phyloP scores from a whole-genome alignment of 2,797 vertebrate species.

The Kryptolebias ocellatus region DNA sequence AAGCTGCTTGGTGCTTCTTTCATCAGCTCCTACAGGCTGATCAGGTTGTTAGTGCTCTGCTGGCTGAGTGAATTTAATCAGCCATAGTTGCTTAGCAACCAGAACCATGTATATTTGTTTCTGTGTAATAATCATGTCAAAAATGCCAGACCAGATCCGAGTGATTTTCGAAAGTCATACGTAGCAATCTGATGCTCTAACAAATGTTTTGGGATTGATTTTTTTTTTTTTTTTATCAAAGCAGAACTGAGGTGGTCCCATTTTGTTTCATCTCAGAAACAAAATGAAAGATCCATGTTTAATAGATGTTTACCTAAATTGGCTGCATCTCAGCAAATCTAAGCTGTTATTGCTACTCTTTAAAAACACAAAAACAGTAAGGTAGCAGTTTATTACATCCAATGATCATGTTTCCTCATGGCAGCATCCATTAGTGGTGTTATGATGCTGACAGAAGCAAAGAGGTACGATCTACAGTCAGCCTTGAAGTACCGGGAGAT shows the following conservation, averaged over 20 bases:
- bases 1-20: conserved; percentile 9
- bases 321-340: conserved; percentile 7
- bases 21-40: conserved; percentile 22
- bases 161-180: background rate
- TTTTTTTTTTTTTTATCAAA: background rate
- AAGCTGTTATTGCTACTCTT: background rate
- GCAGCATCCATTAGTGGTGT: too few relatives aligned
- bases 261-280: background rate
- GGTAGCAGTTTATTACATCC: too few relatives aligned
- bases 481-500: too few relatives aligned
- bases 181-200: conserved; percentile 3
- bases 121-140: conserved; percentile 19
- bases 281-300: background rate
- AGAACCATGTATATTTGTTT: conserved; percentile 21
- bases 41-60: conserved; percentile 29
- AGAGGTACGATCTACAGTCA: too few relatives aligned
- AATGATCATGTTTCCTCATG: too few relatives aligned
- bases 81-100: conserved; percentile 32
- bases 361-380: background rate
- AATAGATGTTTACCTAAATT: background rate
- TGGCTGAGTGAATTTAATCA: conserved; percentile 36
- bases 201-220: background rate
- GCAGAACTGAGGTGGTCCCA: background rate
- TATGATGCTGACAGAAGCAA: too few relatives aligned
- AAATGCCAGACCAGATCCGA: conserved; percentile 16